Evolutionary conservation across 2,113 vertebrate genomes (phyloP).

Genomic region (Menidia beryllina): DNA sequence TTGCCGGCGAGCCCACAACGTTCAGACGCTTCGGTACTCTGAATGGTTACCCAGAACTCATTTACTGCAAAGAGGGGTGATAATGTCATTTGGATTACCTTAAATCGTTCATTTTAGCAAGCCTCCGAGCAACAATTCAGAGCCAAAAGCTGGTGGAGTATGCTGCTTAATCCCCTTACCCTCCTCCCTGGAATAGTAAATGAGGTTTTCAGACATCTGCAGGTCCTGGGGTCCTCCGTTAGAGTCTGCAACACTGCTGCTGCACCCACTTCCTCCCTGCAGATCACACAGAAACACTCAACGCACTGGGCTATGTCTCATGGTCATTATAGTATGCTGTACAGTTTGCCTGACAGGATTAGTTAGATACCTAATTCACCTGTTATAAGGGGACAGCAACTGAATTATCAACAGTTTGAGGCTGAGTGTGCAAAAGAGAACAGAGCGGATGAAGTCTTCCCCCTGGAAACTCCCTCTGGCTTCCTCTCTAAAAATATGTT

Average conservation of each 20-base stretch:
- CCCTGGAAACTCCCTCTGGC: constrained; percentile 55
- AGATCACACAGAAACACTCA: constrained; percentile 7
- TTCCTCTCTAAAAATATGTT: constrained; percentile 47
- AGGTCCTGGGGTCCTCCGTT: constrained; percentile 77
- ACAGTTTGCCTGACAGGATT: neutral
- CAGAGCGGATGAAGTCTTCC: constrained; percentile 31
- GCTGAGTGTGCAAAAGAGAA: constrained; percentile 20
- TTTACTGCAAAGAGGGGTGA: constrained; percentile 74
- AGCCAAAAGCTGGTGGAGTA: neutral
- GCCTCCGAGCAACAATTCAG: neutral
- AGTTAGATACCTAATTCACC: neutral
- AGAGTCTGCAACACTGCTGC: constrained; percentile 50
- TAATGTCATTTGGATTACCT: neutral
- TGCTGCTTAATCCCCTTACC: constrained; percentile 78
- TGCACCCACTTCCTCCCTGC: constrained; percentile 74
- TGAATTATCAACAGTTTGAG: neutral
- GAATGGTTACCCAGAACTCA: constrained; percentile 91
- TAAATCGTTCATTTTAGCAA: too few species aligned
- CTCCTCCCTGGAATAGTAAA: constrained; percentile 93
- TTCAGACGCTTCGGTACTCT: constrained; percentile 92
- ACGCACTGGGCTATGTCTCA: neutral
- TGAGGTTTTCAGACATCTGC: constrained; percentile 95
- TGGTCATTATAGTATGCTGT: neutral
- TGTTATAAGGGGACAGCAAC: neutral
- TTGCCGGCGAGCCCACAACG: constrained; percentile 86